Conservation (phyloP, 1,140 invertebrate genomes). For the Microvelia longipes region DNA sequence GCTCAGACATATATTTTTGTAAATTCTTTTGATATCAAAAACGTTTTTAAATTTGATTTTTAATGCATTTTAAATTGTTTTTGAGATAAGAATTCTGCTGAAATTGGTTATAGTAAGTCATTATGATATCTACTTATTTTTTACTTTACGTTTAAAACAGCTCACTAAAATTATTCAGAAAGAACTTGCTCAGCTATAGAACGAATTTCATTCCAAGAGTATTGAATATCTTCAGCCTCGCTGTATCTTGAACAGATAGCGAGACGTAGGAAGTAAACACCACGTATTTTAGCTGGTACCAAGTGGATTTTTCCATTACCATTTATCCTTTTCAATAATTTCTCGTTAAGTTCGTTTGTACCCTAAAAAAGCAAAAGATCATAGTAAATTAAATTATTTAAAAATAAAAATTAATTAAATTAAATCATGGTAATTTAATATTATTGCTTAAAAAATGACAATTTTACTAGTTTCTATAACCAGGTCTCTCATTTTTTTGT, state of each 20-base stretch:
- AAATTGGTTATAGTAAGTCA: no score
- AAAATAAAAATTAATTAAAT: not conserved
- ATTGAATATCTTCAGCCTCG: conserved; percentile 63
- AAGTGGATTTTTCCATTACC: conserved; percentile 83
- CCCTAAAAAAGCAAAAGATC: conserved; percentile 36
- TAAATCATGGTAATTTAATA: not conserved
- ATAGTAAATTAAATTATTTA: not conserved
- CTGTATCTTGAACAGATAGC: conserved; percentile 79
- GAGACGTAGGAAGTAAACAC: conserved; percentile 73
- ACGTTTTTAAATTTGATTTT: not conserved
- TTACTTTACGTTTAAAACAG: no score
- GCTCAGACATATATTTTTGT: no score
- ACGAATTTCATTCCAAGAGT: conserved; percentile 74
- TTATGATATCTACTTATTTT: no score
- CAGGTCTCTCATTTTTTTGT: no score
- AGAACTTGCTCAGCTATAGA: conserved; percentile 37
- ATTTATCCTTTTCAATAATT: conserved; percentile 71
- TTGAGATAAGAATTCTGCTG: not conserved
- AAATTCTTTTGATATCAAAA: not conserved
- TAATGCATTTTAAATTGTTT: no score
- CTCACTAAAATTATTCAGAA: not conserved
- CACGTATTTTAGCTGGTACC: conserved; percentile 76
- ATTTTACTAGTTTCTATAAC: no score
- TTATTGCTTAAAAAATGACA: no score
- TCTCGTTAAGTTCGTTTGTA: conserved; percentile 68